Evolutionary conservation across 2,888 invertebrate species (phyloP).

Genomic region (Tetanocera ferruginea): DNA sequence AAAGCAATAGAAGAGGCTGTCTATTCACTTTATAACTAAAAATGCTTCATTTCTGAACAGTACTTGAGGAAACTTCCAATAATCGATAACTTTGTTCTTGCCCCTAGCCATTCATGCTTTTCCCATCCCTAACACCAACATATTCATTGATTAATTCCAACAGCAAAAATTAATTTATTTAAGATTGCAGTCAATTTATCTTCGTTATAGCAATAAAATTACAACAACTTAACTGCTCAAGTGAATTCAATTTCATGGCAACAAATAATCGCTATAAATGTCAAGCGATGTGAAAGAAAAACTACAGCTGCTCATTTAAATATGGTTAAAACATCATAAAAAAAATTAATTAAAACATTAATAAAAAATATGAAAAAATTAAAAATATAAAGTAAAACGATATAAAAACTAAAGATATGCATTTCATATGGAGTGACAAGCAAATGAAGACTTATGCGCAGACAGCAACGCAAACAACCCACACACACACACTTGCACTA

Average conservation of each 20-base stretch:
- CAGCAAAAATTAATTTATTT: neutral
- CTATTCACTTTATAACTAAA: no score
- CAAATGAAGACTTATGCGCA: conserved; percentile 4
- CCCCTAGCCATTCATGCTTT: no score
- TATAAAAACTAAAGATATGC: conserved; percentile 17
- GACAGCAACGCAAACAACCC: neutral
- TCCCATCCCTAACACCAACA: no score
- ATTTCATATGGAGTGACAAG: conserved; percentile 22
- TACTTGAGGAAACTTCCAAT: no score
- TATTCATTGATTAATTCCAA: no score
- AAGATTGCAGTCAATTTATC: conserved; percentile 10
- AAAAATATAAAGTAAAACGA: conserved; percentile 11
- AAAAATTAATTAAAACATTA: conserved; percentile 28
- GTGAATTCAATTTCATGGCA: neutral
- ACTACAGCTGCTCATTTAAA: conserved; percentile 17
- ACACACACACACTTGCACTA: neutral
- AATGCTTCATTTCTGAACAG: no score
- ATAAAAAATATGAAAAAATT: neutral
- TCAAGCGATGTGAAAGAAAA: neutral
- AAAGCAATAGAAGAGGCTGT: no score
- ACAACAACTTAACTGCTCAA: neutral
- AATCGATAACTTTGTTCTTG: no score
- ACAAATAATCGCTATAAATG: conserved; percentile 3
- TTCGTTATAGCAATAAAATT: neutral
- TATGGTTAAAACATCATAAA: neutral